Conservation (phyloP, 1,140 invertebrate genomes). For the Eupristina koningsbergeri region DNA sequence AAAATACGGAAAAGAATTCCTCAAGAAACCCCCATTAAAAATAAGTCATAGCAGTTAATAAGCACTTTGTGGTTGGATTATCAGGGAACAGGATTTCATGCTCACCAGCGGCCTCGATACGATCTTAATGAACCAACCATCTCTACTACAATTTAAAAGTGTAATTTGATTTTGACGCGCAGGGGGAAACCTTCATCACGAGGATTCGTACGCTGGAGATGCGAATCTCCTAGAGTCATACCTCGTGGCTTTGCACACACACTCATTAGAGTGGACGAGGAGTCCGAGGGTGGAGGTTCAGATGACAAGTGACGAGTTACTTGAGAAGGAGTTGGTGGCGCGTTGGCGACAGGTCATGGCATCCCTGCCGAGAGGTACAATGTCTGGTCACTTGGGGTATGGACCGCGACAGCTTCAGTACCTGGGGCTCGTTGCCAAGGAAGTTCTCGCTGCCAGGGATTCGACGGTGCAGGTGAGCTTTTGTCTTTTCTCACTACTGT, state of each 20-base stretch:
- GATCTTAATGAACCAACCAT: background rate
- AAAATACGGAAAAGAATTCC: too few relatives aligned
- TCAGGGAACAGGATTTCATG: too few relatives aligned
- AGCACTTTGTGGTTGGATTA: too few relatives aligned
- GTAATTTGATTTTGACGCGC: background rate
- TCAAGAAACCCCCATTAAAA: too few relatives aligned
- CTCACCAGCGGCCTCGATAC: too few relatives aligned
- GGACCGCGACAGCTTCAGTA: slow-evolving; percentile 70
- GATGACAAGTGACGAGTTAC: slow-evolving; percentile 44
- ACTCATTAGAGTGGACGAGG: slow-evolving; percentile 45
- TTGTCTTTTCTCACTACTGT: too few relatives aligned
- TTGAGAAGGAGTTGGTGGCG: slow-evolving; percentile 59
- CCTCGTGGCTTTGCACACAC: slow-evolving; percentile 55
- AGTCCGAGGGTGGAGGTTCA: background rate
- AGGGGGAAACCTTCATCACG: slow-evolving; percentile 61
- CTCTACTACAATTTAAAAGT: background rate
- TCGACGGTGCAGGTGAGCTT: slow-evolving; percentile 53
- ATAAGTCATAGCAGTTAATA: too few relatives aligned
- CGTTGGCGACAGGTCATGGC: slow-evolving; percentile 59
- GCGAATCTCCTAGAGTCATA: slow-evolving; percentile 59
- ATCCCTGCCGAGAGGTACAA: slow-evolving; percentile 57
- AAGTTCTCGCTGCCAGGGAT: slow-evolving; percentile 57
- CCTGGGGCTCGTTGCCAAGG: slow-evolving; percentile 62
- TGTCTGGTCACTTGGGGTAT: slow-evolving; percentile 61
- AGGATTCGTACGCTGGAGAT: slow-evolving; percentile 60